Evolutionary conservation across 2,113 vertebrate genomes (phyloP).

Genomic region (Tinamus guttatus): DNA sequence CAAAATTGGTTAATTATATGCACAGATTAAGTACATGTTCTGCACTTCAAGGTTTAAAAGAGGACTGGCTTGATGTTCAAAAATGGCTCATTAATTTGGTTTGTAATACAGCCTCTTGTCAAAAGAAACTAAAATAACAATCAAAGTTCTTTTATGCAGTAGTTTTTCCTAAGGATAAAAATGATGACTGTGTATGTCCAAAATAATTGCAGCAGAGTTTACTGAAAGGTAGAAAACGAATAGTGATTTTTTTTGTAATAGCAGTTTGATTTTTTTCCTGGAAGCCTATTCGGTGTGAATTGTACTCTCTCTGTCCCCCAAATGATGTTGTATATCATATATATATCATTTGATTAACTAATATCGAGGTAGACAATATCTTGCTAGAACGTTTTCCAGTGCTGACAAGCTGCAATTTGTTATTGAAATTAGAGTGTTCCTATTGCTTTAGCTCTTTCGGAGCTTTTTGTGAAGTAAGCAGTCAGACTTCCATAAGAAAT

Average conservation of each 20-base stretch:
- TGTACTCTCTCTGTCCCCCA: neutral
- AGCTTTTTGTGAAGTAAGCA: neutral
- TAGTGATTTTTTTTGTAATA: neutral
- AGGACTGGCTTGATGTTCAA: neutral
- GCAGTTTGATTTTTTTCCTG: neutral
- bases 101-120: neutral
- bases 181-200: neutral
- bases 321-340: neutral
- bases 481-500: neutral
- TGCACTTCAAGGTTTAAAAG: neutral
- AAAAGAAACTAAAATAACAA: neutral
- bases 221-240: neutral
- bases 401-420: neutral
- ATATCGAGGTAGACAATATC: neutral
- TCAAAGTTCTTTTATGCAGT: neutral
- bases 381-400: neutral
- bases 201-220: neutral
- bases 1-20: neutral
- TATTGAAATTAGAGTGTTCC: neutral
- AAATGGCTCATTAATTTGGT: neutral
- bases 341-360: neutral
- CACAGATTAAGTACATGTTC: neutral
- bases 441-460: neutral
- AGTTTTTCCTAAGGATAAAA: neutral
- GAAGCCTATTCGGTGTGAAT: neutral